A percentile compares a stretch with the other conserved stretches of the same genome.
Conservation (phyloP, 2,797 vertebrate species). For the Sebastolobus altivelis region DNA sequence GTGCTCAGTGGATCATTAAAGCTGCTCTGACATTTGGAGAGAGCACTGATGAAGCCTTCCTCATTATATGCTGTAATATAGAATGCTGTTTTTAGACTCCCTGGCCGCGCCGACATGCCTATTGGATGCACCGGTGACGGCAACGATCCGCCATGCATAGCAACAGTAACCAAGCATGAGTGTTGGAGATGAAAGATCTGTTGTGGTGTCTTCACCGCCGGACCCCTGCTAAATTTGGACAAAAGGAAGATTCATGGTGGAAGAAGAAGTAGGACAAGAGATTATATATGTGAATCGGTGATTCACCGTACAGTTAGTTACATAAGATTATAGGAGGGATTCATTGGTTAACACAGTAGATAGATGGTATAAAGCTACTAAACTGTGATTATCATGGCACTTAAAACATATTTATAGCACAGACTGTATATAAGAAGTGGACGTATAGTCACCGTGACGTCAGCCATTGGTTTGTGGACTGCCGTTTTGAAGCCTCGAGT, state of each 20-base stretch:
- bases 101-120: constrained; percentile 68
- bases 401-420: not conserved
- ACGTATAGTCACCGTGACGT: not conserved
- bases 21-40: constrained; percentile 81
- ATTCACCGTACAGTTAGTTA: constrained; percentile 23
- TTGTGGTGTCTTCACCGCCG: constrained; percentile 66
- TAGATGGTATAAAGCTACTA: not conserved
- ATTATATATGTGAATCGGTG: constrained; percentile 9
- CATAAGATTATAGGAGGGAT: constrained; percentile 13
- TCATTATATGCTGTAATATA: constrained; percentile 83
- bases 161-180: constrained; percentile 87
- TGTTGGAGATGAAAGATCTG: constrained; percentile 77
- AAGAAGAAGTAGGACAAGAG: constrained; percentile 32
- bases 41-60: constrained; percentile 80
- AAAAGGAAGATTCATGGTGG: constrained; percentile 41
- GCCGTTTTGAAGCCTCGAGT: not conserved
- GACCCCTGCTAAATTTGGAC: constrained; percentile 76
- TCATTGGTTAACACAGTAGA: not conserved
- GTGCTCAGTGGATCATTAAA: constrained; percentile 73
- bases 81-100: constrained; percentile 83
- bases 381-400: not conserved
- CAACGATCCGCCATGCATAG: constrained; percentile 82
- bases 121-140: constrained; percentile 82
- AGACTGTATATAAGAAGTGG: not conserved
- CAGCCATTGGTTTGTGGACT: not conserved